Conservation (phyloP, 2,113 vertebrate genomes). For the Apteryx mantelli region DNA sequence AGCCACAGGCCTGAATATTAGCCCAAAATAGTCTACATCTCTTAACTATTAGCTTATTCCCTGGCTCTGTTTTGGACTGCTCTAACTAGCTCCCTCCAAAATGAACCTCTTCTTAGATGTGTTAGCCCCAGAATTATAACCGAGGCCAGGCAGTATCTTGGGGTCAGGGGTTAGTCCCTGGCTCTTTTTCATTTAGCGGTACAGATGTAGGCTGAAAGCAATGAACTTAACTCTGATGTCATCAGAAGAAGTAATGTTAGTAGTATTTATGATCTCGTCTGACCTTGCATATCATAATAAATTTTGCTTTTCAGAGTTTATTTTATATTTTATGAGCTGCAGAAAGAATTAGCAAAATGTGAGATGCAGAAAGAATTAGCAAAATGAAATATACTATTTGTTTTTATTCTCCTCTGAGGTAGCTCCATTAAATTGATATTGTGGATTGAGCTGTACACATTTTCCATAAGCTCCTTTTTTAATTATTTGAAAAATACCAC, state of each 20-base stretch:
- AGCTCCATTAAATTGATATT: neutral
- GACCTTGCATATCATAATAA: neutral
- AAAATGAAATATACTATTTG: neutral
- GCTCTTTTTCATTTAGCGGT: neutral
- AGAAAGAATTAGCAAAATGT: too few relatives aligned
- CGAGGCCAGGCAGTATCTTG: neutral
- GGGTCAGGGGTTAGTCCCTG: neutral
- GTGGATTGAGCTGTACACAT: neutral
- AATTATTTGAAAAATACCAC: neutral
- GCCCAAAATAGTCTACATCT: too few relatives aligned
- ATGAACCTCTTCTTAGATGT: neutral
- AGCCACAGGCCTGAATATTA: neutral
- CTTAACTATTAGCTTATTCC: neutral
- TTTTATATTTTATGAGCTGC: neutral
- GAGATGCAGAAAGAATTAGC: neutral
- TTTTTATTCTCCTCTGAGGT: neutral
- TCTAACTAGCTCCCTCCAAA: neutral
- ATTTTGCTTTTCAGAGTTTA: neutral
- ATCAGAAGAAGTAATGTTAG: neutral
- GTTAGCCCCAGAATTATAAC: accelerated
- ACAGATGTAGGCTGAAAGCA: neutral
- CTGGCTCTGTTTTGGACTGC: conserved; percentile 16
- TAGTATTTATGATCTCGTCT: neutral
- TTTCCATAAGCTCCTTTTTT: neutral
- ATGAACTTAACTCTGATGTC: neutral